Percentiles rank a stretch among this genome's conserved stretches.
These are phyloP conservation scores for Lycodopsis pacificus DNA, from an alignment of 2,797 vertebrate species.

Conservation along the genomic window DNA sequence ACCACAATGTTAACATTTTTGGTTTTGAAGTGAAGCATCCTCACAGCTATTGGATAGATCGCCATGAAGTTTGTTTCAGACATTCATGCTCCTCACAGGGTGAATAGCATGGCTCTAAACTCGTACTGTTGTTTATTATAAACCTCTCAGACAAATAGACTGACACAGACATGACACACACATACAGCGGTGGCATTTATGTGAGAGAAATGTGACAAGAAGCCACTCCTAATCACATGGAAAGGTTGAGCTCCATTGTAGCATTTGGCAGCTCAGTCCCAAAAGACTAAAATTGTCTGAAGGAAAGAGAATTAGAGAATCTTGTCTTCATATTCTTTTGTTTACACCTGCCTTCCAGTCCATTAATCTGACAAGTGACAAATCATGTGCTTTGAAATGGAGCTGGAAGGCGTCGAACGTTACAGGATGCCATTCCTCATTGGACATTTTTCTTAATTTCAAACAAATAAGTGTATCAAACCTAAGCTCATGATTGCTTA, in stretches of 20 bases:
- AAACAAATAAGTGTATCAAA: conserved; percentile 13
- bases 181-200: conserved; percentile 46
- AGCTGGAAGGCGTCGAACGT: conserved; percentile 18
- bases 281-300: conserved; percentile 29
- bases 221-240: conserved; percentile 35
- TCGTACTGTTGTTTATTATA: not conserved
- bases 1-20: not conserved
- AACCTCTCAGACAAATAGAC: not conserved
- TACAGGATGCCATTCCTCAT: not conserved
- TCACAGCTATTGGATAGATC: not conserved
- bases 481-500: conserved; percentile 19
- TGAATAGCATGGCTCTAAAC: not conserved
- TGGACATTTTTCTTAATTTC: conserved; percentile 47
- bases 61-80: not conserved
- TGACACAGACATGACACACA: conserved; percentile 15
- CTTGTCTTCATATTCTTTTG: conserved; percentile 42
- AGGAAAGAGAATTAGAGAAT: conserved; percentile 36
- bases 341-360: conserved; percentile 28
- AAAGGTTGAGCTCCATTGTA: conserved; percentile 58
- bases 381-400: conserved; percentile 26
- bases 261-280: conserved; percentile 39
- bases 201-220: conserved; percentile 42
- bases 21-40: not conserved
- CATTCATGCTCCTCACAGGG: not conserved
- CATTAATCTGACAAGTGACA: conserved; percentile 53